phyloP scores from a whole-genome alignment of 2,113 vertebrate species.

The Apeltes quadracus region DNA sequence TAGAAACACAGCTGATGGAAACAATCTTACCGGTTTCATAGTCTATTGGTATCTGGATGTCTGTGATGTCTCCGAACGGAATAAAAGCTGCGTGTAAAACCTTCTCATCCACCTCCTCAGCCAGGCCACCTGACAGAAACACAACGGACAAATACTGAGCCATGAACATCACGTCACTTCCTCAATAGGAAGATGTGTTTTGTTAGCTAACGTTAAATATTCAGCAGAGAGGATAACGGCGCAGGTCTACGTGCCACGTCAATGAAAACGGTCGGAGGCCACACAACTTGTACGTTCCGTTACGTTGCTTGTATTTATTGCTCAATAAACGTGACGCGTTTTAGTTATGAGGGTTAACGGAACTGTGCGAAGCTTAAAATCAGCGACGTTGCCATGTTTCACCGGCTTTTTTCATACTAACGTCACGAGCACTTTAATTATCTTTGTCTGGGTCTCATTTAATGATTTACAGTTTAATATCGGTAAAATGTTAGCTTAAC shows the following conservation, averaged over 20 bases:
- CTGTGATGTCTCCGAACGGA: constrained; percentile 94
- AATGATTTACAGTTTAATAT: too few species aligned
- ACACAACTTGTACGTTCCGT: background rate
- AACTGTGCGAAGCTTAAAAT: background rate
- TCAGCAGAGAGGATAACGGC: background rate
- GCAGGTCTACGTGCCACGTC: background rate
- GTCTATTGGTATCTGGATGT: constrained; percentile 96
- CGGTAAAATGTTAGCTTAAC: accelerated
- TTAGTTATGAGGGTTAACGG: accelerated
- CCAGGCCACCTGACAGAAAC: constrained; percentile 87
- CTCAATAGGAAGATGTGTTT: background rate
- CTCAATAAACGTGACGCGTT: accelerated
- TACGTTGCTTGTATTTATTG: background rate
- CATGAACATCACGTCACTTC: background rate
- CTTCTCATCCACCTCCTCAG: constrained; percentile 96
- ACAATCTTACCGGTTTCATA: constrained; percentile 90
- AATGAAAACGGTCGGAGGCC: background rate
- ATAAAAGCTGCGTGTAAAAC: constrained; percentile 96
- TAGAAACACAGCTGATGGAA: background rate
- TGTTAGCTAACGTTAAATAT: too few species aligned
- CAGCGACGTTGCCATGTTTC: background rate
- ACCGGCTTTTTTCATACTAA: background rate
- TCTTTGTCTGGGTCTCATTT: accelerated
- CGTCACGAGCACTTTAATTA: background rate
- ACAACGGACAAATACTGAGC: background rate